These are phyloP conservation scores for Petrocephalus sullivani DNA, from an alignment of 2,797 vertebrate species.

Conservation along the genomic window DNA sequence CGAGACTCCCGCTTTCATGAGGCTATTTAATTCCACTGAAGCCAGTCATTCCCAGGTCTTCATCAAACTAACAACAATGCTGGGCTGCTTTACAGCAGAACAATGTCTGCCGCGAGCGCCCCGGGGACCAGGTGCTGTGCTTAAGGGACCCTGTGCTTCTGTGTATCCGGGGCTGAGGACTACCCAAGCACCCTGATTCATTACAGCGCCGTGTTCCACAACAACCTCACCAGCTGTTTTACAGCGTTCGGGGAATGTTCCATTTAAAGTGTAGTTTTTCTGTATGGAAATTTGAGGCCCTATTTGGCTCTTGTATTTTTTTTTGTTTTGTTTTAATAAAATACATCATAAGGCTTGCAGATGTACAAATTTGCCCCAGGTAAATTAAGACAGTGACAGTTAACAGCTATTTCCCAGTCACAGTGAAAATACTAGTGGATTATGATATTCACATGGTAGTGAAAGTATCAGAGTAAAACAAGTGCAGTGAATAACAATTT, in stretches of 20 bases:
- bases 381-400: background rate
- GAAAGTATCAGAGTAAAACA: background rate
- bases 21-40: constrained; percentile 11
- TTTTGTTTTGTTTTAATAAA: background rate
- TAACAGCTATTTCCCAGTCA: background rate
- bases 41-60: constrained; percentile 8
- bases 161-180: background rate
- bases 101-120: background rate
- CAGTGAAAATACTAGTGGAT: background rate
- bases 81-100: background rate
- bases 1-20: background rate
- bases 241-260: background rate
- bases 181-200: background rate
- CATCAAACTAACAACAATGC: background rate
- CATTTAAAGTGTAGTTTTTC: background rate
- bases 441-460: background rate
- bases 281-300: background rate
- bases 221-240: background rate
- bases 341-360: background rate
- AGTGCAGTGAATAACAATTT: background rate
- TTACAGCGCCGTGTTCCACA: background rate
- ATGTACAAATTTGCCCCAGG: background rate
- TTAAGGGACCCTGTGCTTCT: background rate
- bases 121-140: background rate
- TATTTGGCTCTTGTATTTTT: background rate